Evolutionary conservation across 1,140 invertebrate species (phyloP), one percentile per base, ranked within the genome.

Genomic region (Steinernema feltiae): DNA sequence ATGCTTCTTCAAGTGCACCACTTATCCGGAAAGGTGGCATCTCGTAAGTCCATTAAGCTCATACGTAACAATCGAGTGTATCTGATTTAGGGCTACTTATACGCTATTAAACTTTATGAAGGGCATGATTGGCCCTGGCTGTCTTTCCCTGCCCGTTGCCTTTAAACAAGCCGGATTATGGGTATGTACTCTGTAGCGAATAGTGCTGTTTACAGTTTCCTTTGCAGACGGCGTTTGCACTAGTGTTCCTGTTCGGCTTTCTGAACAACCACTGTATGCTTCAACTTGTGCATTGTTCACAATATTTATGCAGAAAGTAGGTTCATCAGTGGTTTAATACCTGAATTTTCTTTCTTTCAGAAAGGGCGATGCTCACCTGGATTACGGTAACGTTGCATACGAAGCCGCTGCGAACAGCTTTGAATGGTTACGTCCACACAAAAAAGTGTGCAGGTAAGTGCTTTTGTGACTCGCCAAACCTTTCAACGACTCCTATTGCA

Each of bases 91-190:
- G 31, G 70, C 77, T 0, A 78, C 76, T 21, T 76, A 63, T 30
- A 84, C 81, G 0, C 41, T 82, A 7, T 75, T 83, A 41, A 83
- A 83, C 71, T 82, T 83, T n/a, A 29, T 83, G 27, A 83, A 84
- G 41, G 83, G 83, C 30, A 85, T 84, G 83, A 80, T 84, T 48
- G 83, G 83, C 15, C 83, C 83, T 7, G 83, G 83, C 3, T 85
- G 83, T 77, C 73, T 84, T 29, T 78, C 79, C 0, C 75, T 84
- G 18, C 83, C 83, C 3, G 41, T 84, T 1, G 84, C 83, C 3
- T 84, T 84, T 63, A 81, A 84, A 76, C 83, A 84, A 76, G 82
- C 82, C 7, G 83, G 83, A 15, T 71, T 85, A 29, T 79, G 79
- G 82, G 78, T 78, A 74, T 48, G 76, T 1, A 1, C 0, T 1